phyloP scores from a whole-genome alignment of 2,113 vertebrate genomes.

The Pionites leucogaster region DNA sequence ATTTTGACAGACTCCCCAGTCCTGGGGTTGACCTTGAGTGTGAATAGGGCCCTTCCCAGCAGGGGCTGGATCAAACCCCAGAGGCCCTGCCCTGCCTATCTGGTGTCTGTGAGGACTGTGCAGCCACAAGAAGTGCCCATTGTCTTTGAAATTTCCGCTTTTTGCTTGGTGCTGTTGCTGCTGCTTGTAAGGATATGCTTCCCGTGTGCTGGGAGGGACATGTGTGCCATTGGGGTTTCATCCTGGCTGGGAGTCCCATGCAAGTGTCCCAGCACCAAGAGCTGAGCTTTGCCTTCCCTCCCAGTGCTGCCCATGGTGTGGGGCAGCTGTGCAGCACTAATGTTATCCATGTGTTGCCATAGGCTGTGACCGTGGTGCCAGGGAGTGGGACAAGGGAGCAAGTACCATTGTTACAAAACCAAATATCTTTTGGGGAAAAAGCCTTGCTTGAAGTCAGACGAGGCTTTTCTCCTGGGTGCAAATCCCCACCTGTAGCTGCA shows the following conservation, averaged over 20 bases:
- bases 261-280: background rate
- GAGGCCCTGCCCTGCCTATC: background rate
- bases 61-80: background rate
- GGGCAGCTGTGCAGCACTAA: background rate
- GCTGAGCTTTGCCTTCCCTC: background rate
- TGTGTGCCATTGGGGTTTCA: background rate
- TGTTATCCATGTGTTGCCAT: background rate
- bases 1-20: background rate
- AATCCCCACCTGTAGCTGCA: background rate
- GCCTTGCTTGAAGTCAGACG: background rate
- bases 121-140: background rate
- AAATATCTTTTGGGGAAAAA: background rate
- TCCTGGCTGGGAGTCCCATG: background rate
- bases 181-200: background rate
- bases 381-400: background rate
- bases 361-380: accelerated
- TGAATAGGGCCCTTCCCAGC: background rate
- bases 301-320: background rate
- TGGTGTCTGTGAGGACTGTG: too few species aligned
- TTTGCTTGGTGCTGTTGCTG: accelerated
- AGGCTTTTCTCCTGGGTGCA: background rate
- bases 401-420: accelerated
- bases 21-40: background rate
- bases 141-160: background rate
- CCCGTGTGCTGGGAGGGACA: accelerated